Evolutionary conservation across 2,797 vertebrate species (phyloP), one percentile per base, ranked within the genome.

Genomic region (Chelon auratus): DNA sequence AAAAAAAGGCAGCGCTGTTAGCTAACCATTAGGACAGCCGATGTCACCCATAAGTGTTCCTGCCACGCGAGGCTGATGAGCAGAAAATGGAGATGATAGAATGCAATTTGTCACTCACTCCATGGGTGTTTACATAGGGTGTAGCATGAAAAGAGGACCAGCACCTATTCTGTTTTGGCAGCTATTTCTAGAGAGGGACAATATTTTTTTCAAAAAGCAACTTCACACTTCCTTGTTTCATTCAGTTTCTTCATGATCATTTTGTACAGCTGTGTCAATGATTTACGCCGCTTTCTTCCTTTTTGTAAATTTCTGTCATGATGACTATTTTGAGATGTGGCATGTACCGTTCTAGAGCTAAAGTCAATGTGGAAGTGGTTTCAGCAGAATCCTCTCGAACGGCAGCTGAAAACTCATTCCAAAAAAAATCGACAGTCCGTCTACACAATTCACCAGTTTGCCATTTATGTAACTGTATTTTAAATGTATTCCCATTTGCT

Each of bases 91-190:
- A 86, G 84, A 81, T 63, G 81, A 82, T 72, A 33, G 67, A 64
- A 78, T 36, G 48, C 65, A 86, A 84, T 90, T 90, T 86, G 83
- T 90, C 80, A 83, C 65, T 83, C 77, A 78, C 70, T 62, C 17
- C 36, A 64, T 24, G 71, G 64, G 18, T 79, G 72, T 83, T 91
- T 86, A 59, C 54, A 54, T 53, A 67, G 58, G 78, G 64, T 63
- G 67, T 52, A 74, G 76, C 72, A 63, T 68, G 56, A 88, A 9
- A 83, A 68, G 42, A 40, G 17, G 79, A 63, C 65, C 13, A 90
- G 82, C 68, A 72, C 68, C 76, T 77, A 50, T 76, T 85, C 55
- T 24, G 78, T 83, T 86, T 82, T 88, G 87, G 77, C 82, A 87
- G 80, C 68, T 59, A 33, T 7, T 33, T 3, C 30, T 33, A 33